Conservation (phyloP, 2,797 vertebrate species). For the Buphagus erythrorhynchus region DNA sequence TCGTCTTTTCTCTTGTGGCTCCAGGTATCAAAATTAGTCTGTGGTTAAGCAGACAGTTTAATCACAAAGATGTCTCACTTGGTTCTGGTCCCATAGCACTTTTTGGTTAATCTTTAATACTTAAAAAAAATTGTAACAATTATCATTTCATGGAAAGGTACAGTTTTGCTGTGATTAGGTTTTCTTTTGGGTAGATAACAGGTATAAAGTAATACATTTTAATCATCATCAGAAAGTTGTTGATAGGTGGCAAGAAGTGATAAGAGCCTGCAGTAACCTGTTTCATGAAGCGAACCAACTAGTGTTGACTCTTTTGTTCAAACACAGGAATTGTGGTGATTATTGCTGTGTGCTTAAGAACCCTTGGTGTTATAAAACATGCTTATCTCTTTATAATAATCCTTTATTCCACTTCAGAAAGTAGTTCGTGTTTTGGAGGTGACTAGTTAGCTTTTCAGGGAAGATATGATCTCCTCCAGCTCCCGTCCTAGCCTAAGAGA, state of each 20-base stretch:
- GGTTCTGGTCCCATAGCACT: background rate
- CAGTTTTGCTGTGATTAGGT: background rate
- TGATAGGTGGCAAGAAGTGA: background rate
- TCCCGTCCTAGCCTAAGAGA: fast-evolving
- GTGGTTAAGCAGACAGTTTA: constrained; percentile 5
- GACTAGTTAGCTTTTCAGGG: background rate
- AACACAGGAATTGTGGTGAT: background rate
- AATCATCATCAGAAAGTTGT: background rate
- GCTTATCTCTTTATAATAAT: background rate
- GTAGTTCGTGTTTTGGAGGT: background rate
- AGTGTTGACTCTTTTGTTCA: background rate
- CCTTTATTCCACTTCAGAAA: background rate
- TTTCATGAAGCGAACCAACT: background rate
- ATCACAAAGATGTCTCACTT: background rate
- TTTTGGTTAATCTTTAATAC: background rate
- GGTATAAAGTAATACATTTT: background rate
- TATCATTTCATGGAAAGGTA: background rate
- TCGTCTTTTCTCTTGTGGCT: background rate
- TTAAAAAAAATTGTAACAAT: background rate
- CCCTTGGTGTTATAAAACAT: background rate
- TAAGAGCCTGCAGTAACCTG: background rate
- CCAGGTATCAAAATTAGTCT: background rate
- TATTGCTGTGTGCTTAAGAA: background rate
- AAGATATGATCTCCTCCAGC: fast-evolving
- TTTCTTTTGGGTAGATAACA: background rate